Conservation (phyloP, 2,888 invertebrate genomes). For the Ochlodes sylvanus region DNA sequence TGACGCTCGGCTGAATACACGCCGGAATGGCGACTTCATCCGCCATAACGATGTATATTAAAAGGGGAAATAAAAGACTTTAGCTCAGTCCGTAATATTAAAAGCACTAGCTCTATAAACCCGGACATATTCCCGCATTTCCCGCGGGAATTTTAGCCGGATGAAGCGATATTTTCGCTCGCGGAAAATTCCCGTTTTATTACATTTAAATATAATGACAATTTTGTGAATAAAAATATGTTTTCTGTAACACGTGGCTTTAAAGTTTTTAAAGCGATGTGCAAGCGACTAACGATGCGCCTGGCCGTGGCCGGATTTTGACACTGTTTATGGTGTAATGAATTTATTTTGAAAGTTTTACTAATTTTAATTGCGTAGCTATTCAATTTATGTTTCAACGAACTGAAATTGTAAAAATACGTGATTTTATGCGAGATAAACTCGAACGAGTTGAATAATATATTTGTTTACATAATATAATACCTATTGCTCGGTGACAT, state of each 20-base stretch:
- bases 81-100: slow-evolving; percentile 34
- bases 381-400: not conserved
- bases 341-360: not conserved
- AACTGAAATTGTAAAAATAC: not conserved
- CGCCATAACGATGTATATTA: slow-evolving; percentile 35
- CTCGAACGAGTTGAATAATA: too few species aligned
- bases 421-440: not conserved
- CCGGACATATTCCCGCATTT: slow-evolving; percentile 21
- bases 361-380: slow-evolving; percentile 1
- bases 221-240: slow-evolving; percentile 33
- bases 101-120: slow-evolving; percentile 41
- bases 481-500: too few species aligned
- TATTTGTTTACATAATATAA: too few species aligned
- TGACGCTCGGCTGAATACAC: slow-evolving; percentile 18
- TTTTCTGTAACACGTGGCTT: slow-evolving; percentile 22
- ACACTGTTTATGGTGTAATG: slow-evolving; percentile 3
- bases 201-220: slow-evolving; percentile 39
- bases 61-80: slow-evolving; percentile 39
- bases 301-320: slow-evolving; percentile 12
- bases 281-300: slow-evolving; percentile 23
- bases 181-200: slow-evolving; percentile 36
- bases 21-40: slow-evolving; percentile 19
- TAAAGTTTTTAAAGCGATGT: slow-evolving; percentile 4
- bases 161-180: slow-evolving; percentile 15
- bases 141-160: slow-evolving; percentile 23